Base-by-base conservation (phyloP, 2,888 invertebrate genomes). In the Ceraclea dissimilis region DNA sequence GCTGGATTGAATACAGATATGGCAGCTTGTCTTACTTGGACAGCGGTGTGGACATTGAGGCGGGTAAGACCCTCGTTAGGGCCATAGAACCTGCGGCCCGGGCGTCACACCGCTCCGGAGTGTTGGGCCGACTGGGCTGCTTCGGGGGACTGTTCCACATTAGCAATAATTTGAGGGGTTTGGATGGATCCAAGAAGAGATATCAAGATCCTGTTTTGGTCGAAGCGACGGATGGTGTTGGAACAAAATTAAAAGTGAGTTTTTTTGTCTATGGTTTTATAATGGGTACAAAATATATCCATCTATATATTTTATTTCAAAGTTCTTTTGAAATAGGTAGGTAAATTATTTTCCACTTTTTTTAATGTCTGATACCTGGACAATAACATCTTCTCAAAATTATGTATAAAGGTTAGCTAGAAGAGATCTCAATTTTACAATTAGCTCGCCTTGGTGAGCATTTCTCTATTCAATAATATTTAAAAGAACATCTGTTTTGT, bases 161-260 rank as follows among this genome's bases (percentile, higher is more conserved):
- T 16, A 86, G 85, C 53, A 84, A 85, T 6, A 87, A 87, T 63
- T 83, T 53, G 17, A 56, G 56, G 10, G 57, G 62, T 49, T 31
- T 50, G 33, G 26, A 60, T n/a, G 62, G 62, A 26, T n/a, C 58
- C 18, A 72, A 75, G 64, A 70, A 74, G 0, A 65, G 67, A 16
- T 84, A 85, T 63, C 80, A 80, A 63, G 90, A 93, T 69, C 93
- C 96, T 0, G 79, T 96, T 18, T 74, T 99, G 1, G 93, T 97
- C 16, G 92, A 95, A 60, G 93, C 94, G 1, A 93, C 95, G 0
- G 96, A 96, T 67, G 98, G 98, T 0, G 96, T 99, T 44, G 97
- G 98, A 1, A 94, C 97, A 4, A 99, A 99, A 73, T 79, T 99
- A 1, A 93, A 93, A 79, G 91, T 93, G 66, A 51, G 22, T n/a